A percentile compares a stretch with the other conserved stretches of the same genome.
These are phyloP conservation scores for Drosophila rubida DNA, from an alignment of 2,888 invertebrate species.

Conservation along the genomic window DNA sequence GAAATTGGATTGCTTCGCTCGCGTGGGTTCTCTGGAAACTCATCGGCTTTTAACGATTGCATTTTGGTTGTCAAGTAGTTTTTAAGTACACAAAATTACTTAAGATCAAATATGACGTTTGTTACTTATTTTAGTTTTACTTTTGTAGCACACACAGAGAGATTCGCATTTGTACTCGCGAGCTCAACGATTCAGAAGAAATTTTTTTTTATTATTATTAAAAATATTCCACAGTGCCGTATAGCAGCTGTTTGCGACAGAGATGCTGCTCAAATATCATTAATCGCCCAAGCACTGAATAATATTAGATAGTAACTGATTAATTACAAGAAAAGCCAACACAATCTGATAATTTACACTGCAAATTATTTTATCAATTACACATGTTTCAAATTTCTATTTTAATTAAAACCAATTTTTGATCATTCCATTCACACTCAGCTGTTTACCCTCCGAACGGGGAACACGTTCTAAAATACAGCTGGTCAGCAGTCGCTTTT, in stretches of 20 bases:
- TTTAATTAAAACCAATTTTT: not conserved
- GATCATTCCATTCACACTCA: slow-evolving; percentile 14
- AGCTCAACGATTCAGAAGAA: slow-evolving; percentile 12
- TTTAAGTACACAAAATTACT: slow-evolving; percentile 12
- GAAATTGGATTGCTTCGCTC: slow-evolving; percentile 87
- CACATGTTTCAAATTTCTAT: slow-evolving; percentile 8
- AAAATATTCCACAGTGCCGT: slow-evolving; percentile 36
- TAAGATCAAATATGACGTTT: not conserved
- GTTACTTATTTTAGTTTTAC: not conserved
- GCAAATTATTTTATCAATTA: not conserved
- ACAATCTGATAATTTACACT: not conserved
- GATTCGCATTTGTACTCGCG: not conserved
- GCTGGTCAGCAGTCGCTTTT: slow-evolving; percentile 28
- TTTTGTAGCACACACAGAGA: slow-evolving; percentile 1
- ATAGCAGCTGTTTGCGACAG: slow-evolving; percentile 8
- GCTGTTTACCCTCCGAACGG: slow-evolving; percentile 34
- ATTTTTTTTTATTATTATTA: not conserved
- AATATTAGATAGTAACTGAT: slow-evolving; percentile 3
- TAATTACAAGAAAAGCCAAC: not conserved
- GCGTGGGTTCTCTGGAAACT: slow-evolving; percentile 85
- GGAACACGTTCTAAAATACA: slow-evolving; percentile 39
- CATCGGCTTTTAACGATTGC: slow-evolving; percentile 84
- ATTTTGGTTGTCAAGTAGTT: slow-evolving; percentile 55
- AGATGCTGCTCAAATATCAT: slow-evolving; percentile 26
- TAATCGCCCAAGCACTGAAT: slow-evolving; percentile 5